Evolutionary conservation across 35 echinoderm and acorn worm species (phyloP), one percentile per base, ranked within the genome.

Genomic region (Apostichopus parvimensis): DNA sequence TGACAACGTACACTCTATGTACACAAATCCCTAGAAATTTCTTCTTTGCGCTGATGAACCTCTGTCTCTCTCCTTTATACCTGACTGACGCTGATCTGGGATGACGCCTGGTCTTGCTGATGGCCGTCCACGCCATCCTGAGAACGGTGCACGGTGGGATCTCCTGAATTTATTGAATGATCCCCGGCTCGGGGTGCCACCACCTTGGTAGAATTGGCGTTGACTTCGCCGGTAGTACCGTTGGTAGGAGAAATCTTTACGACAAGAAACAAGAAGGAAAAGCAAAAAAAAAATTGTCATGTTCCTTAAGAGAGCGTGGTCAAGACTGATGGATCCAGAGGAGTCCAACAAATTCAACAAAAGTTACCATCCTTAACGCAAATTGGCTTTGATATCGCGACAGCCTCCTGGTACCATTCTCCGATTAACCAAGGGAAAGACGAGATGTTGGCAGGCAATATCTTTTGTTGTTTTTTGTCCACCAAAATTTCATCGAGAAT

Each of bases 161-260:
- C 54, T 17, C 81, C 81, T 84, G 81, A 84, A 84, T 84, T 84
- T 59, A 84, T 13, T 20, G 81, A 84, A 84, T 58, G 81, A 58
- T 84, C 81, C 10, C 23, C 81, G 58, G 81, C 56, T 8, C 58
- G 81, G 10, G 81, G 81, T 56, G 57, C 56, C 17, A 84, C 81
- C 15, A n/a, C 23, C 57, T 84, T 84, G 54, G 81, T 84, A 58
- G 81, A 58, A 52, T 84, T 84, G 14, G 81, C 81, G 58, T 84
- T 84, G 17, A 84, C 81, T 58, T 84, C 81, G 14, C 55, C 23
- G n/a, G 54, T 84, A 58, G 81, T 84, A 23, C 81, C 81, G 58
- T 84, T 84, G 55, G 81, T 84, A 84, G 81, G 81, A 58, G 56
- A 20, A 59, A 84, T 21, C 81, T 84, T 45, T 4, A 45, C 34